These are phyloP conservation scores for Cydia pomonella DNA, from an alignment of 1,140 invertebrate genomes.

Conservation along the genomic window DNA sequence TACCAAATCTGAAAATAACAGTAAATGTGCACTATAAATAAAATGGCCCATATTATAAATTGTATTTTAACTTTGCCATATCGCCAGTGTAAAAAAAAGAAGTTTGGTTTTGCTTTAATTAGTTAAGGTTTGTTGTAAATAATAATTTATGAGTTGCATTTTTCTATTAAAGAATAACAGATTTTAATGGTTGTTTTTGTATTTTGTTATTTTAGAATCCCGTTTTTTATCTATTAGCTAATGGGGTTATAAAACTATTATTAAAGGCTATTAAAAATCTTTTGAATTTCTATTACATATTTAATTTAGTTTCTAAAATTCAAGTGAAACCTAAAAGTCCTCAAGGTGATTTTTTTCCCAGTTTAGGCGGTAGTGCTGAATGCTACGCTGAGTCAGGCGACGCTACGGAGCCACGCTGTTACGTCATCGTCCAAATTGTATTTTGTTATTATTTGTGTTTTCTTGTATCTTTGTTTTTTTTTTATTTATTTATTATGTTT, in stretches of 20 bases:
- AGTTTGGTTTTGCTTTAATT: conserved; percentile 77
- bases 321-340: no score
- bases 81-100: conserved; percentile 52
- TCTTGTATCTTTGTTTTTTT: no score
- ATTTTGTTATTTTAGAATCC: conserved; percentile 44
- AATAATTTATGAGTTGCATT: conserved; percentile 68
- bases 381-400: no score
- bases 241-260: background rate
- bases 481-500: no score
- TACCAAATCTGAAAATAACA: background rate
- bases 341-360: no score
- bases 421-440: no score
- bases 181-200: conserved; percentile 58
- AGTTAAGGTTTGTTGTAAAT: conserved; percentile 65
- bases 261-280: no score
- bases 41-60: background rate
- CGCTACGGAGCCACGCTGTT: no score
- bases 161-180: conserved; percentile 60
- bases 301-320: no score
- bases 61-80: conserved; percentile 37
- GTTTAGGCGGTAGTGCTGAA: no score
- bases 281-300: no score
- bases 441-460: no score
- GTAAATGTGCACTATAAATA: background rate
- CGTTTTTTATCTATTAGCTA: background rate